These are phyloP conservation scores for Struthidea cinerea DNA, from an alignment of 2,113 vertebrate species.

Conservation along the genomic window DNA sequence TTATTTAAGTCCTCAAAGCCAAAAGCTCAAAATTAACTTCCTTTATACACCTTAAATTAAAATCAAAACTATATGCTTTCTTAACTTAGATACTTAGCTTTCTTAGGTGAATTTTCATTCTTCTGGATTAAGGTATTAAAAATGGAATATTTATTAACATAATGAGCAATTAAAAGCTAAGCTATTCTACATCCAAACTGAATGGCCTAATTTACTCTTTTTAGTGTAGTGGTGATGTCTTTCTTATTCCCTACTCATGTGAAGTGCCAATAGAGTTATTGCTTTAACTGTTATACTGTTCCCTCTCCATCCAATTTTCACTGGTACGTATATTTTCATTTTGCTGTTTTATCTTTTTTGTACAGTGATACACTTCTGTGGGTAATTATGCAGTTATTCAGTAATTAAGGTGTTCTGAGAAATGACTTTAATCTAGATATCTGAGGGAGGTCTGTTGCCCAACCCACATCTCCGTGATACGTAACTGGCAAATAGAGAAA, in stretches of 20 bases:
- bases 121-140: neutral
- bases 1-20: neutral
- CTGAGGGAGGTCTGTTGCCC: neutral
- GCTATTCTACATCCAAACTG: neutral
- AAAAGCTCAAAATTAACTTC: neutral
- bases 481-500: neutral
- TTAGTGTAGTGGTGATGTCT: accelerated
- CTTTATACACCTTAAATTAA: neutral
- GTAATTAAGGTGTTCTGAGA: neutral
- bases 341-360: neutral
- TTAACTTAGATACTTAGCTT: neutral
- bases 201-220: neutral
- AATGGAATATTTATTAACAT: neutral
- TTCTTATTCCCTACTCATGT: neutral
- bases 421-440: neutral
- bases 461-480: neutral
- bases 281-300: neutral
- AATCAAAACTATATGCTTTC: neutral
- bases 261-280: neutral
- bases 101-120: neutral
- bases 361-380: neutral
- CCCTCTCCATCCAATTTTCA: neutral
- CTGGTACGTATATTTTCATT: neutral
- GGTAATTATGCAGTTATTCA: neutral
- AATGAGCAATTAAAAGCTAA: neutral